Evolutionary conservation across 2,888 invertebrate genomes (phyloP), one percentile per base, ranked within the genome.

Genomic region (Sinhomidia bicolor): DNA sequence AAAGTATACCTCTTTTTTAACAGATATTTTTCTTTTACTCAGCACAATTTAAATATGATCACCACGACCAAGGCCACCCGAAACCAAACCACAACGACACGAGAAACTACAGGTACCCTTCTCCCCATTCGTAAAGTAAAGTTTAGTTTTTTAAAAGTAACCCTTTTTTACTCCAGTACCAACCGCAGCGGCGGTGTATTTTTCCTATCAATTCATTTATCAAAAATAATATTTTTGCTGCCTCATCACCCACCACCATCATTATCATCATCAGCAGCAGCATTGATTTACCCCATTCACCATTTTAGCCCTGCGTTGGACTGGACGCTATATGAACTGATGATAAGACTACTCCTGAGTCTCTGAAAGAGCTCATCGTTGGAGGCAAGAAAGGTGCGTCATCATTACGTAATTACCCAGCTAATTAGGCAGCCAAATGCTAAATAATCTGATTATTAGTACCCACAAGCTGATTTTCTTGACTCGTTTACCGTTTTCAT

Each of bases 301-400:
- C n/a, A n/a, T n/a, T n/a, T n/a, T n/a, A n/a, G n/a, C n/a, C n/a
- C n/a, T n/a, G n/a, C n/a, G n/a, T n/a, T n/a, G n/a, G n/a, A n/a
- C n/a, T n/a, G n/a, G n/a, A n/a, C n/a, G n/a, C n/a, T n/a, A n/a
- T n/a, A n/a, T n/a, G n/a, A n/a, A n/a, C n/a, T n/a, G n/a, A n/a
- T n/a, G n/a, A n/a, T n/a, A n/a, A n/a, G n/a, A n/a, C 36, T 36
- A 12, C 54, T 17, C 54, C 17, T 26, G 26, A 9, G 23, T 14
- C 29, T 23, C 60, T 1, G 29, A 7, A 1, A n/a, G 7, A 23
- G 7, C 9, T 5, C 84, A 51, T 41, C 85, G 85, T 78, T 85
- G 85, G 85, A 65, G 85, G 85, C 85, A 78, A 29, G n/a, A 54
- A 57, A 62, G 85, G 85, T 65, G 85, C 65, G 85, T 85, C 85